Evolutionary conservation across 2,113 vertebrate species (phyloP).

Genomic region (Poeciliopsis occidentalis): DNA sequence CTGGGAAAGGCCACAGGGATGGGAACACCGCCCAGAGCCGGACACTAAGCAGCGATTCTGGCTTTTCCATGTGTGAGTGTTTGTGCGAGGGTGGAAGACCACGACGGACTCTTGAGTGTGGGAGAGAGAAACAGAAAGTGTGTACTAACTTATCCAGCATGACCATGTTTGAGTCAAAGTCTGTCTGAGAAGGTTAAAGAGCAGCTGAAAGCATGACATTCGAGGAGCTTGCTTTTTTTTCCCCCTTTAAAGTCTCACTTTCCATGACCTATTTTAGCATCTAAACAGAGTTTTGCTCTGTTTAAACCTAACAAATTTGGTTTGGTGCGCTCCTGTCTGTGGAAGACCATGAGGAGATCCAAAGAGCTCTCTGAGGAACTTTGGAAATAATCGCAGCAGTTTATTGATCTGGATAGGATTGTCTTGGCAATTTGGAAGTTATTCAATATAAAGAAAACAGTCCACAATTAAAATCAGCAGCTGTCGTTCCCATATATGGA

Average conservation of each 20-base stretch:
- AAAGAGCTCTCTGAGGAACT: too few species aligned
- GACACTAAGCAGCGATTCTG: constrained; percentile 59
- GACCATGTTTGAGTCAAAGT: constrained; percentile 31
- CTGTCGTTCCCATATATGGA: too few species aligned
- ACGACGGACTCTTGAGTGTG: constrained; percentile 42
- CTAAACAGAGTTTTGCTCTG: not conserved
- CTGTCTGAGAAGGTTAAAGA: constrained; percentile 44
- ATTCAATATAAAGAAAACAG: too few species aligned
- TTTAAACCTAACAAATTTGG: not conserved
- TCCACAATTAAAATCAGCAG: too few species aligned
- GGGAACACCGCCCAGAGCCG: constrained; percentile 77
- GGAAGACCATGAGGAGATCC: not conserved
- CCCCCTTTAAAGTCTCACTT: constrained; percentile 6
- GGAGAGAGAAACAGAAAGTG: constrained; percentile 59
- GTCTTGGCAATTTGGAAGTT: too few species aligned
- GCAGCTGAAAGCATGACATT: constrained; percentile 40
- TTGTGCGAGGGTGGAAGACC: constrained; percentile 42
- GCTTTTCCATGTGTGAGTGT: constrained; percentile 42
- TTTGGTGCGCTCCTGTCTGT: not conserved
- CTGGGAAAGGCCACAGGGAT: constrained; percentile 77
- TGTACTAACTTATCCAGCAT: constrained; percentile 39
- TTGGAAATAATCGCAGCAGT: too few species aligned
- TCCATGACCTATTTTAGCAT: constrained; percentile 4
- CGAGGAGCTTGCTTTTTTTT: not conserved
- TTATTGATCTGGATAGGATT: too few species aligned